Evolutionary conservation across 2,113 vertebrate genomes (phyloP).

Genomic region (Megatriorchis doriae): DNA sequence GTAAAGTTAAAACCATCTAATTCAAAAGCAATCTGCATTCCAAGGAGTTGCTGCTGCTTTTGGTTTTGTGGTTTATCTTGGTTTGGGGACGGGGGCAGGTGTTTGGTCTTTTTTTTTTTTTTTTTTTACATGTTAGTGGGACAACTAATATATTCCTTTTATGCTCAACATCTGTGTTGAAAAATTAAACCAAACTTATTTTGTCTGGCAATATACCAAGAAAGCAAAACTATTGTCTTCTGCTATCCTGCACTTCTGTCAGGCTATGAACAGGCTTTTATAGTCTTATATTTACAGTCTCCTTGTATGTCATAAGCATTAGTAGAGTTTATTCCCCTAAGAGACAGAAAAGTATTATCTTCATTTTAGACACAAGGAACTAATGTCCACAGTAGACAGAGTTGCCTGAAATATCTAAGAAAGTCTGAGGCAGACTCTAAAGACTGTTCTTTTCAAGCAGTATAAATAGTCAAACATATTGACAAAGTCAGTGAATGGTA

Average conservation of each 20-base stretch:
- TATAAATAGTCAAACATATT: neutral
- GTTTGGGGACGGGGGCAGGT: no score
- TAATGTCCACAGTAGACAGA: neutral
- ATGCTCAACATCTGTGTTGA: neutral
- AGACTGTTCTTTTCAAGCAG: neutral
- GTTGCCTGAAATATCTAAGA: neutral
- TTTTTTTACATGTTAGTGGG: neutral
- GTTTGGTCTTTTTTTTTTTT: no score
- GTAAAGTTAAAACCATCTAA: neutral
- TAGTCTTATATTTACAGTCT: neutral
- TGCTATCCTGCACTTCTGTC: neutral
- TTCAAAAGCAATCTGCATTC: neutral
- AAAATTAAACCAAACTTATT: neutral
- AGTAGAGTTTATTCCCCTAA: neutral
- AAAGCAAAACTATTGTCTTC: slow-evolving; percentile 11
- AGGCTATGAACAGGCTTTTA: neutral
- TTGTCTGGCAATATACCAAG: neutral
- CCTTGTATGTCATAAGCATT: neutral
- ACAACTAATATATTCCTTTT: neutral
- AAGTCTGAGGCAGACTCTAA: neutral
- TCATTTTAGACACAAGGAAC: neutral
- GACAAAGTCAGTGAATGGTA: neutral
- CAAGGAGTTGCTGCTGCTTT: neutral
- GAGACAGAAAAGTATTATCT: neutral
- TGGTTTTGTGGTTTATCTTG: neutral